phyloP scores from a whole-genome alignment of 2,888 invertebrate genomes.

The Polydrusus cervinus region DNA sequence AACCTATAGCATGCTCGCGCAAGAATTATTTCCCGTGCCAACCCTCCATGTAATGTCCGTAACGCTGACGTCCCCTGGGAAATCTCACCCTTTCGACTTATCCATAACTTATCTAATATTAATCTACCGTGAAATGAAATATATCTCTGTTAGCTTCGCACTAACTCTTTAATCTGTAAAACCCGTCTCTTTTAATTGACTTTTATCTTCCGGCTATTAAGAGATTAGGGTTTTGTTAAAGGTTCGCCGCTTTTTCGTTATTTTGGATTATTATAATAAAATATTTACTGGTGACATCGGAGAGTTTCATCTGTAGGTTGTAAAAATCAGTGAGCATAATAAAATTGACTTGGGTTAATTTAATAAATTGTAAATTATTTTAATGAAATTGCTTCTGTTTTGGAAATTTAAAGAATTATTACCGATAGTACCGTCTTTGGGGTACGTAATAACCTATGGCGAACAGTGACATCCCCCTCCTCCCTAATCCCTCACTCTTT shows the following conservation, averaged over 20 bases:
- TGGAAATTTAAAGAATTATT: no score
- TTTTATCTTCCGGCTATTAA: constrained; percentile 59
- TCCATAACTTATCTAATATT: constrained; percentile 73
- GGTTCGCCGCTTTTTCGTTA: constrained; percentile 23
- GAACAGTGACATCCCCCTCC: no score
- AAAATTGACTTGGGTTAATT: no score
- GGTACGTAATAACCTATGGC: no score
- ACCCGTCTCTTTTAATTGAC: constrained; percentile 62
- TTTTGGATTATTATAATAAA: constrained; percentile 31
- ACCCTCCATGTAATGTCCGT: constrained; percentile 42
- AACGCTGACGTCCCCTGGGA: constrained; percentile 65
- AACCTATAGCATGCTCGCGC: constrained; percentile 24
- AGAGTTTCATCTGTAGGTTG: no score
- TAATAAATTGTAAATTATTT: no score
- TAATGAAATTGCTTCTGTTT: no score
- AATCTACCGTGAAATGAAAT: constrained; percentile 73
- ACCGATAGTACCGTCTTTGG: no score
- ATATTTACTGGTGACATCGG: constrained; percentile 17
- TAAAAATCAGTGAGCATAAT: no score
- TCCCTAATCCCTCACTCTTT: no score
- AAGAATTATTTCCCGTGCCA: constrained; percentile 35
- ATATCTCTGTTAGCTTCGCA: constrained; percentile 61
- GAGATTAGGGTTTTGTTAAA: constrained; percentile 45
- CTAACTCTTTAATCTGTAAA: constrained; percentile 65
- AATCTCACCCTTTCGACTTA: constrained; percentile 72